Conservation (phyloP, 1,140 invertebrate genomes). For the Ephestia elutella region DNA sequence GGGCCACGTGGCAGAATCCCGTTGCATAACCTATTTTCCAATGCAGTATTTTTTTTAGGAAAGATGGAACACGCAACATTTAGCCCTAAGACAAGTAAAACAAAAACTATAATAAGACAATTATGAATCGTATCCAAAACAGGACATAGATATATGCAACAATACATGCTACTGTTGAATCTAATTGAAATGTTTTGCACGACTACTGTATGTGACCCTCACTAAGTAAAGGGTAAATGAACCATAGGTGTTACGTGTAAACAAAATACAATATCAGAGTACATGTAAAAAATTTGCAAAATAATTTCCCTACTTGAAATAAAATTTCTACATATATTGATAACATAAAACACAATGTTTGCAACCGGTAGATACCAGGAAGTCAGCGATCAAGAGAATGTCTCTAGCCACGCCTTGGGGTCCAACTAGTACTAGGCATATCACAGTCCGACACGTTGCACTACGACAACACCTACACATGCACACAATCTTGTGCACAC, state of each 20-base stretch:
- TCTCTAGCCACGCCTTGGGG: constrained; percentile 41
- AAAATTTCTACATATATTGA: not conserved
- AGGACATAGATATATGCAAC: too few species aligned
- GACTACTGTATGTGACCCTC: constrained; percentile 16
- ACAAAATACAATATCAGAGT: too few species aligned
- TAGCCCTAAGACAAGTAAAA: not conserved
- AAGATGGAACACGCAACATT: too few species aligned
- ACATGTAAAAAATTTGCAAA: too few species aligned
- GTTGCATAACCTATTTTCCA: constrained; percentile 57
- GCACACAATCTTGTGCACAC: constrained; percentile 18
- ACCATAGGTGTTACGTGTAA: constrained; percentile 8
- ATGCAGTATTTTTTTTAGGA: too few species aligned
- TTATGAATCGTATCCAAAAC: too few species aligned
- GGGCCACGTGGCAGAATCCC: constrained; percentile 60
- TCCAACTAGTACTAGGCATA: constrained; percentile 36
- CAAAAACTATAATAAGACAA: too few species aligned
- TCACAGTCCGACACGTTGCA: constrained; percentile 34
- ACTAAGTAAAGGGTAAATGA: constrained; percentile 26
- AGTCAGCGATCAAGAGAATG: constrained; percentile 39
- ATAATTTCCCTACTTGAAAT: not conserved
- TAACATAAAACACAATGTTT: not conserved
- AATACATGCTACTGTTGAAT: too few species aligned
- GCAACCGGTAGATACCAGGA: constrained; percentile 34
- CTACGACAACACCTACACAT: constrained; percentile 28
- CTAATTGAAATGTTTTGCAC: too few species aligned